Percentiles rank a stretch among this genome's conserved stretches.
These are phyloP conservation scores for Lithophane socia DNA, from an alignment of 2,888 invertebrate species.

Conservation along the genomic window DNA sequence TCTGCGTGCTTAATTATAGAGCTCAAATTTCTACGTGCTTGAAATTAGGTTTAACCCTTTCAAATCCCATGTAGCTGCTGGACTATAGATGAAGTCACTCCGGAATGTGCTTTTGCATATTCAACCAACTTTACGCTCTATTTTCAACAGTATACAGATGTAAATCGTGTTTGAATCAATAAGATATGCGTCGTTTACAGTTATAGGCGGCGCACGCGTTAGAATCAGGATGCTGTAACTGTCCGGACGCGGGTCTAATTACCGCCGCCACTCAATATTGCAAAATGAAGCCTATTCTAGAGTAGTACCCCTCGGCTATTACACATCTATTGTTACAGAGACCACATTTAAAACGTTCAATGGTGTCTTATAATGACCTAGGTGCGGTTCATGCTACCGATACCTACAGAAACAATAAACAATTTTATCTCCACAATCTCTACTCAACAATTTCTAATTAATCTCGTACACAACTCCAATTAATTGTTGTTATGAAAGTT, in stretches of 20 bases:
- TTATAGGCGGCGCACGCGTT: conserved; percentile 75
- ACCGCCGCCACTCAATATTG: conserved; percentile 87
- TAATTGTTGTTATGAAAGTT: conserved; percentile 86
- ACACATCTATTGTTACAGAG: conserved; percentile 84
- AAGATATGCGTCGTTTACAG: conserved; percentile 60
- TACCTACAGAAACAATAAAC: conserved; percentile 79
- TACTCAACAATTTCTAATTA: conserved; percentile 85
- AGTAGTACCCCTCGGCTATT: conserved; percentile 83
- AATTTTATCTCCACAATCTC: conserved; percentile 81
- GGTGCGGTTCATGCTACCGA: conserved; percentile 75
- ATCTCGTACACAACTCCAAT: conserved; percentile 81
- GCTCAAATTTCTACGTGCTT: conserved; percentile 36
- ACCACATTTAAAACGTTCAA: conserved; percentile 82
- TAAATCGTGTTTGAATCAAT: conserved; percentile 37
- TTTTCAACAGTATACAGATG: conserved; percentile 26
- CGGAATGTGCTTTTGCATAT: conserved; percentile 61
- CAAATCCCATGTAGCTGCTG: conserved; percentile 61
- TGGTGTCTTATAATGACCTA: conserved; percentile 82
- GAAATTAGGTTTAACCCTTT: conserved; percentile 68
- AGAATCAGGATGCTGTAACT: conserved; percentile 89
- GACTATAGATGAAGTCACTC: conserved; percentile 71
- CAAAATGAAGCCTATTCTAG: conserved; percentile 86
- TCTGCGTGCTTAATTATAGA: conserved; percentile 1
- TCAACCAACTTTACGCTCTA: conserved; percentile 63
- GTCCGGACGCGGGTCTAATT: conserved; percentile 88